Percentiles rank a stretch among this genome's conserved stretches.
phyloP scores from a whole-genome alignment of 2,888 invertebrate genomes.

The Epirrhoe alternata region DNA sequence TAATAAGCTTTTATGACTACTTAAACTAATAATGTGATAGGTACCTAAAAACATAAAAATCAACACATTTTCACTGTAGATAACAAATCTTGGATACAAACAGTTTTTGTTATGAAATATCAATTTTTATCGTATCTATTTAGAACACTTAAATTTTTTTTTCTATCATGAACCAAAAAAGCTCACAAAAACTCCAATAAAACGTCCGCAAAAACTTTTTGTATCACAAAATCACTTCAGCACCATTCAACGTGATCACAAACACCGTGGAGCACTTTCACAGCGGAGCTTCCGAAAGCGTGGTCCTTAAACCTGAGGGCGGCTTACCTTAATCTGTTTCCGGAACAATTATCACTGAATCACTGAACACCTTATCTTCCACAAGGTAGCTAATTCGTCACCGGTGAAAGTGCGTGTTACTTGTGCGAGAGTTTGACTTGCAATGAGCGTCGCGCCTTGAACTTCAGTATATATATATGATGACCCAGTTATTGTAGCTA shows the following conservation, averaged over 20 bases:
- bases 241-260: slow-evolving; percentile 47
- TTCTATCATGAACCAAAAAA: slow-evolving; percentile 8
- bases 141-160: slow-evolving; percentile 13
- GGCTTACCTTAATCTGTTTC: slow-evolving; percentile 74
- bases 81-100: slow-evolving; percentile 25
- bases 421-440: slow-evolving; percentile 78
- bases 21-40: background rate
- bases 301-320: slow-evolving; percentile 48
- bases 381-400: slow-evolving; percentile 65
- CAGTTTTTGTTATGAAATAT: slow-evolving; percentile 15
- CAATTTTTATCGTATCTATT: too few species aligned
- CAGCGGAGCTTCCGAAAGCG: slow-evolving; percentile 41
- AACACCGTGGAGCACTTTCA: slow-evolving; percentile 50
- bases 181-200: slow-evolving; percentile 9
- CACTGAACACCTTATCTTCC: slow-evolving; percentile 76
- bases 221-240: slow-evolving; percentile 46
- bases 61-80: background rate
- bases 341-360: slow-evolving; percentile 70
- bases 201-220: slow-evolving; percentile 39
- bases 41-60: background rate
- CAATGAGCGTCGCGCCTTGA: slow-evolving; percentile 90
- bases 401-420: slow-evolving; percentile 82
- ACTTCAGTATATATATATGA: slow-evolving; percentile 93
- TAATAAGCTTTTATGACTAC: too few species aligned
- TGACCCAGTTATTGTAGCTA: slow-evolving; percentile 90